phyloP scores from a whole-genome alignment of 2,797 vertebrate genomes.

The Salarias fasciatus region DNA sequence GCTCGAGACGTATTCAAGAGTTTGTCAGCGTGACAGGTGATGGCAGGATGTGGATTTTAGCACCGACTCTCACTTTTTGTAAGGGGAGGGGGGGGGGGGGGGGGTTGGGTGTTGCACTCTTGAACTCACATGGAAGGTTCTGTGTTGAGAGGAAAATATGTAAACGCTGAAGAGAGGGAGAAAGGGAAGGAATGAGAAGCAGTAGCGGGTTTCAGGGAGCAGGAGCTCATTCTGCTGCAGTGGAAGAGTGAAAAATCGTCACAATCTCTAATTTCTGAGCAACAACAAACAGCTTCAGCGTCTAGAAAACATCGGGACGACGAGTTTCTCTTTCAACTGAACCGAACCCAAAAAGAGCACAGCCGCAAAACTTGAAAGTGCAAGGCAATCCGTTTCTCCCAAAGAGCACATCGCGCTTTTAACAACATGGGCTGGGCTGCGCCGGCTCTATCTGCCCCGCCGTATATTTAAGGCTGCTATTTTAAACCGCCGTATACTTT shows the following conservation, averaged over 20 bases:
- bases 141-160: slow-evolving; percentile 7
- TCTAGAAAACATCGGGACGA: background rate
- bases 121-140: slow-evolving; percentile 4
- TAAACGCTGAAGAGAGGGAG: background rate
- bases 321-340: slow-evolving; percentile 28
- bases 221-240: slow-evolving; percentile 63
- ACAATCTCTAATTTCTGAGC: too few species aligned
- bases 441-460: slow-evolving; percentile 68
- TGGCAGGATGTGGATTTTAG: slow-evolving; percentile 56
- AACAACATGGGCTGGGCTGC: slow-evolving; percentile 74
- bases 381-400: slow-evolving; percentile 52
- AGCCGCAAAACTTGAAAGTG: slow-evolving; percentile 66
- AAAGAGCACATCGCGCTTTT: slow-evolving; percentile 73
- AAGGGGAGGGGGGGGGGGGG: background rate
- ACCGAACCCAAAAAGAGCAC: slow-evolving; percentile 39
- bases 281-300: too few species aligned
- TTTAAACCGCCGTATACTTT: slow-evolving; percentile 76
- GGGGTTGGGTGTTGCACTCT: slow-evolving; percentile 9
- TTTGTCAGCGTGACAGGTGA: slow-evolving; percentile 38
- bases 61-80: slow-evolving; percentile 16
- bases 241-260: slow-evolving; percentile 1
- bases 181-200: background rate
- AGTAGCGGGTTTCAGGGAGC: too few species aligned
- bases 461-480: slow-evolving; percentile 80
- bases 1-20: slow-evolving; percentile 8